Base-by-base conservation (phyloP, 2,113 vertebrate species). In the Loxodonta africana region DNA sequence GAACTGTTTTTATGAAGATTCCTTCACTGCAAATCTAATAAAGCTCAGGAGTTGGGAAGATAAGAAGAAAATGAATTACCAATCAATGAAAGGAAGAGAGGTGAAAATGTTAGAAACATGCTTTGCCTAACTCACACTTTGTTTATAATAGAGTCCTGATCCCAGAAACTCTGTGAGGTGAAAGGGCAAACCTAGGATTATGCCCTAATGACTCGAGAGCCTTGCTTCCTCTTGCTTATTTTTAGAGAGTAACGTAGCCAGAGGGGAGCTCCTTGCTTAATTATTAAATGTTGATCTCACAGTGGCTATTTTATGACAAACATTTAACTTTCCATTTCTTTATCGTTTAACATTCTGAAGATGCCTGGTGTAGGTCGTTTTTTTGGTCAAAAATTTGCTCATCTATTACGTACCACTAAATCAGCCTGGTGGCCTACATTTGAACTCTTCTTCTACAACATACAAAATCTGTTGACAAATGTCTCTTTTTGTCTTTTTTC, bases 391-490 rank as follows among this genome's bases (percentile, higher is more conserved):
- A 97, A 95, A 93, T 91, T 87, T 90, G 82, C 87, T 84, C 76
- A 91, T 92, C 93, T 95, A 28, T 92, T 87, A 78, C 6, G 78
- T 80, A 89, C 51, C 69, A 57, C 62, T 97, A 82, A 83, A 91
- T 93, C 51, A 89, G 53, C 6, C 1, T 65, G 33, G 78, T 95
- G 97, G 95, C 92, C 97, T 93, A 91, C 62, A 67, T 97, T 92
- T 95, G 95, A 98, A 98, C 92, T 97, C 94, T 67, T 94, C 87
- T 95, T 91, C 80, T 57, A 83, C 90, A 95, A 87, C 73, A 94
- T 71, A 28, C 44, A 92, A 67, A 87, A 90, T 91, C 84, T 97
- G 85, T 97, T 97, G 96, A 97, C 96, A 98, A 97, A 95, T 96
- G 83, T 90, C 81, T 85, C 51, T 62, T 84, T 94, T 78, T 80